Percentiles rank a stretch among this genome's conserved stretches.
phyloP scores from a whole-genome alignment of 2,113 vertebrate species.

The Blennius ocellaris region DNA sequence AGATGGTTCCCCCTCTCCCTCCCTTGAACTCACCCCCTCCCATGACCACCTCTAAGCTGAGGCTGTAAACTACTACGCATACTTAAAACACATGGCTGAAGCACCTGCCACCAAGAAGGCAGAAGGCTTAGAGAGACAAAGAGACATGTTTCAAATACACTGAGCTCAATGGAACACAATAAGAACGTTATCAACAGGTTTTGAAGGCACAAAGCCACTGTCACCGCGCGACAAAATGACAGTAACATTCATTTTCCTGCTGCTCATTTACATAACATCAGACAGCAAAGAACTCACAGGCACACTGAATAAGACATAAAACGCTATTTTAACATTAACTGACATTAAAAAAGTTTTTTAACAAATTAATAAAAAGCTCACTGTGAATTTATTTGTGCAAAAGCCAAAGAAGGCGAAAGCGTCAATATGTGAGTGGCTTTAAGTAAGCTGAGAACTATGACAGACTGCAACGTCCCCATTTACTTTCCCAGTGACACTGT shows the following conservation, averaged over 20 bases:
- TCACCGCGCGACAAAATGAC: background rate
- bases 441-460: background rate
- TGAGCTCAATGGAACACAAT: conserved; percentile 6
- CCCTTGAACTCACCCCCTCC: conserved; percentile 37
- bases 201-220: background rate
- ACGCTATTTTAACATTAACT: background rate
- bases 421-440: background rate
- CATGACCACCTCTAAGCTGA: conserved; percentile 45
- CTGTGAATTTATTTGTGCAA: background rate
- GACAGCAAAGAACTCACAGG: background rate
- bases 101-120: conserved; percentile 66
- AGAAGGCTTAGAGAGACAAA: conserved; percentile 20
- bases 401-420: background rate
- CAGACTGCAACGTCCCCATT: background rate
- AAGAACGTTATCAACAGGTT: conserved; percentile 1
- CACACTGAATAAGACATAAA: background rate
- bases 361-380: conserved; percentile 5
- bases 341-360: background rate
- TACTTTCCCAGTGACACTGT: background rate
- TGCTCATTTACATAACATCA: background rate
- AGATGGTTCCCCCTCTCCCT: conserved; percentile 54
- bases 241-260: background rate
- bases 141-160: background rate
- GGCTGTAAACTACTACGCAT: conserved; percentile 66
- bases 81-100: conserved; percentile 67